Conservation (phyloP, 2,888 invertebrate genomes). For the Cephonodes hylas region DNA sequence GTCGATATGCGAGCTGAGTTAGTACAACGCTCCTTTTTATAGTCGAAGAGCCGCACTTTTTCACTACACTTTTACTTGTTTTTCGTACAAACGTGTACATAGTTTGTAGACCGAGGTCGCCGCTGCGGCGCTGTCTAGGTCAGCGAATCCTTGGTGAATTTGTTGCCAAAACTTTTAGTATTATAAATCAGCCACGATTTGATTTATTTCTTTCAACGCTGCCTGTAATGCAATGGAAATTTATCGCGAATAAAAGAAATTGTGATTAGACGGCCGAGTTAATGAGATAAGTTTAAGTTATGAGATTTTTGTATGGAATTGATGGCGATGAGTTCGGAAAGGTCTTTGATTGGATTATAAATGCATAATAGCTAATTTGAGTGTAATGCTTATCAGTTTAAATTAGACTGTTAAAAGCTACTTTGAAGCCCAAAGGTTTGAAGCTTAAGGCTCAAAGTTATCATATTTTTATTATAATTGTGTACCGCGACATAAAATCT, state of each 20-base stretch:
- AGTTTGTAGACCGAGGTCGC: neutral
- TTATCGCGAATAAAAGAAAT: neutral
- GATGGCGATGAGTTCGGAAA: too few species aligned
- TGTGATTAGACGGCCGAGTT: neutral
- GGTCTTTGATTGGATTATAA: too few species aligned
- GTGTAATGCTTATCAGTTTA: too few species aligned
- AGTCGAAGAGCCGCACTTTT: neutral
- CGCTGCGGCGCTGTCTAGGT: neutral
- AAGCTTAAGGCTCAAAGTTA: too few species aligned
- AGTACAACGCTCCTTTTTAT: neutral
- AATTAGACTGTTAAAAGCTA: too few species aligned
- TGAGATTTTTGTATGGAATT: neutral
- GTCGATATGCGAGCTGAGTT: neutral
- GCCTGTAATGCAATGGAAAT: neutral
- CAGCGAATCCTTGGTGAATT: neutral
- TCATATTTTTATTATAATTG: too few species aligned
- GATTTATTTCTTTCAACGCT: conserved; percentile 4
- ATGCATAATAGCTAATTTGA: too few species aligned
- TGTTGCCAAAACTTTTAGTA: neutral
- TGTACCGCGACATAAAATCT: too few species aligned
- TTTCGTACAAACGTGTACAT: neutral
- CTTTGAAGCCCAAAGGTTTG: too few species aligned
- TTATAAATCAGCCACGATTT: neutral
- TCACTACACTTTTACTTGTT: conserved; percentile 5
- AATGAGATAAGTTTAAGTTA: neutral